Evolutionary conservation across 1,140 invertebrate species (phyloP).

Genomic region (Frieseomelitta varia): DNA sequence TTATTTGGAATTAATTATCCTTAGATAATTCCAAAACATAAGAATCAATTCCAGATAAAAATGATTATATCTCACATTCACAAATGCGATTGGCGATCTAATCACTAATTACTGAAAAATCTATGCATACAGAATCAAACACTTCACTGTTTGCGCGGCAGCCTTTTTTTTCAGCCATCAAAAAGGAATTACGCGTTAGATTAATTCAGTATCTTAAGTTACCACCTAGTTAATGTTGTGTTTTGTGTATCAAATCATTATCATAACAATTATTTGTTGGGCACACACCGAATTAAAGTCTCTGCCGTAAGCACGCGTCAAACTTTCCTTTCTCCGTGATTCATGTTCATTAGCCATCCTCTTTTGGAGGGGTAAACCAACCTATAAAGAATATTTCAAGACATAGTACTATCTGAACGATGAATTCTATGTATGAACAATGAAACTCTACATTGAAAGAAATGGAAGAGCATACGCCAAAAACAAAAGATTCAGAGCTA

Average conservation of each 20-base stretch:
- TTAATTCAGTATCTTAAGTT: constrained; percentile 79
- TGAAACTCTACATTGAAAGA: background rate
- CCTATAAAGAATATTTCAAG: constrained; percentile 80
- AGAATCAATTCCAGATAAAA: constrained; percentile 60
- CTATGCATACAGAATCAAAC: constrained; percentile 66
- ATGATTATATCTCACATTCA: constrained; percentile 61
- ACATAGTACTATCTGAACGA: background rate
- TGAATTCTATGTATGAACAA: background rate
- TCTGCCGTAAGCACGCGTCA: constrained; percentile 78
- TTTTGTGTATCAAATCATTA: constrained; percentile 82
- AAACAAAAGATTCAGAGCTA: background rate
- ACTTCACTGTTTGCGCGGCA: constrained; percentile 71
- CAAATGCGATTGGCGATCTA: constrained; percentile 60
- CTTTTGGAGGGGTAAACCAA: constrained; percentile 93
- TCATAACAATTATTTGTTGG: constrained; percentile 80
- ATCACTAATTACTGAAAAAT: constrained; percentile 64
- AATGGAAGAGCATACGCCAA: background rate
- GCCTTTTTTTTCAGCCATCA: constrained; percentile 74
- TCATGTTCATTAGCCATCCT: constrained; percentile 88
- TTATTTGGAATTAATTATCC: constrained; percentile 48
- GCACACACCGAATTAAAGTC: constrained; percentile 81
- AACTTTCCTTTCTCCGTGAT: constrained; percentile 63
- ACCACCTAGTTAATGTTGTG: constrained; percentile 80
- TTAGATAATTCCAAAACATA: constrained; percentile 42
- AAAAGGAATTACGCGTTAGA: constrained; percentile 76